Evolutionary conservation across 2,888 invertebrate species (phyloP), one percentile per base, ranked within the genome.

Genomic region (Drosophila kambysellisi): DNA sequence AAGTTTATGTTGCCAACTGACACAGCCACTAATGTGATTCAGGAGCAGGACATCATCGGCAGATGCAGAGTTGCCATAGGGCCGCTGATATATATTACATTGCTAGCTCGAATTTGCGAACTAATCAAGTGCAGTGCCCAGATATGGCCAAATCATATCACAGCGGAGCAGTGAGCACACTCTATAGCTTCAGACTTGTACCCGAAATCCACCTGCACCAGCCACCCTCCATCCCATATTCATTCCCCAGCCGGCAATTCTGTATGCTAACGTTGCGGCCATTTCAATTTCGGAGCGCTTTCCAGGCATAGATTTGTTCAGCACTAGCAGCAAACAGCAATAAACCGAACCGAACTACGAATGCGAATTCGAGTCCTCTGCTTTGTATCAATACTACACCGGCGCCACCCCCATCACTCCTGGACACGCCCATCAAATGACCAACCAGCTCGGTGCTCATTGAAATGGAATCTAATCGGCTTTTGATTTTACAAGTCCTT

Each of bases 381-480:
- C 63, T 67, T 79, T 79, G 53, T 75, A 56, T 73, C 60, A 61
- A 58, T 68, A 33, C 51, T n/a, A 29, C 20, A n/a, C n/a, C 35
- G 12, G 9, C 37, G 20, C 12, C 61, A 25, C 12, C 25, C 17
- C 32, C 43, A 15, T 8, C 46, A 4, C 46, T 8, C 56, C 33
- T 33, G 61, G 70, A 61, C 67, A 74, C 74, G 67, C 76, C 73
- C 84, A 78, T 54, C 81, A 82, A 90, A 91, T 90, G 91, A 81
- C 89, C 91, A 91, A 82, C 88, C 85, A 79, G 85, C 82, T 81
- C 70, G 78, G 79, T 85, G 89, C 87, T 82, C 87, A 88, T 83
- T 90, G 83, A 90, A 90, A 90, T 83, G 88, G 90, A 91, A 90
- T 90, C 85, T 90, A 90, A 90, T 90, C 90, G 89, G 89, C 89